phyloP scores from a whole-genome alignment of 1,140 invertebrate genomes.

The Conus ventricosus region DNA sequence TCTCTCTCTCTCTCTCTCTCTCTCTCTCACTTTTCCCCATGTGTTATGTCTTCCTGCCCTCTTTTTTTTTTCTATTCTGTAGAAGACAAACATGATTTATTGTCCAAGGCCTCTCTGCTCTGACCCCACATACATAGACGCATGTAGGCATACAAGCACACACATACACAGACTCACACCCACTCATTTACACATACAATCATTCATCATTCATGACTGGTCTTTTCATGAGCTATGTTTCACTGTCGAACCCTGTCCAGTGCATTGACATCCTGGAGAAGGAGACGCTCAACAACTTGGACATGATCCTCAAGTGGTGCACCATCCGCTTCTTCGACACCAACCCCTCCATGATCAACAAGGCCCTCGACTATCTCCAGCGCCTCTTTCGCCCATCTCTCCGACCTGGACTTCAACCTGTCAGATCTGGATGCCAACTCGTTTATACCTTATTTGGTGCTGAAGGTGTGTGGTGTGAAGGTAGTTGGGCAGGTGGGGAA shows the following conservation, averaged over 20 bases:
- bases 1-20: background rate
- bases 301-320: conserved; percentile 97
- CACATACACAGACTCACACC: too few species aligned
- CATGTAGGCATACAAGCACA: too few species aligned
- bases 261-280: conserved; percentile 85
- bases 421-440: conserved; percentile 92
- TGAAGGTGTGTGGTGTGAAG: conserved; percentile 81
- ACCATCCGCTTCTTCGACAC: conserved; percentile 98
- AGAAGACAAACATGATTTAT: too few species aligned
- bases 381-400: conserved; percentile 86
- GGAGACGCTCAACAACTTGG: conserved; percentile 91
- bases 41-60: background rate
- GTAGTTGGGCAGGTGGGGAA: background rate
- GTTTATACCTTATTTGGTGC: conserved; percentile 94
- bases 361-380: conserved; percentile 93
- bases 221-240: background rate
- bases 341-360: conserved; percentile 96
- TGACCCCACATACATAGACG: too few species aligned
- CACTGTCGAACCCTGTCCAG: conserved; percentile 61
- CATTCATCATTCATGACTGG: too few species aligned
- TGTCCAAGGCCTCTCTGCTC: too few species aligned
- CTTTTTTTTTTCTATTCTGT: background rate
- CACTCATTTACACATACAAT: too few species aligned
- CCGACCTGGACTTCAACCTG: conserved; percentile 88
- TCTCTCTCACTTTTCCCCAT: background rate